Percentiles rank a stretch among this genome's conserved stretches.
Conservation (phyloP, 2,797 vertebrate genomes). For the Ibycter americanus region DNA sequence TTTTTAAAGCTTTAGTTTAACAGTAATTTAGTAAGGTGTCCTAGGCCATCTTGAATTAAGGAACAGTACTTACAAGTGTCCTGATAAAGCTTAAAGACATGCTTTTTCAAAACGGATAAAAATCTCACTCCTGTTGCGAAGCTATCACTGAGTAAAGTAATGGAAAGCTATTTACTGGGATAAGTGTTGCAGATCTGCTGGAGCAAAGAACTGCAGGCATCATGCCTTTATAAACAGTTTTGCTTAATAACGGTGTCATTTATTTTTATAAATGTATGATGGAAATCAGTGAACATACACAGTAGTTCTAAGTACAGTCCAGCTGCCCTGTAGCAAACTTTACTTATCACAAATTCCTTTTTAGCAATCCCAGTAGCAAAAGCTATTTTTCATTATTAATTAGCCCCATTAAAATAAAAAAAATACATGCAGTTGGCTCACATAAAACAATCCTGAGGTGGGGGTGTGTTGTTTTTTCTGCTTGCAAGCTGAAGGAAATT, state of each 20-base stretch:
- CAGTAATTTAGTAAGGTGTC: not conserved
- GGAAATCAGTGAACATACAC: not conserved
- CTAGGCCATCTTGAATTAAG: not conserved
- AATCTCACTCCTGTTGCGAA: not conserved
- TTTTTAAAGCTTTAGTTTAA: not conserved
- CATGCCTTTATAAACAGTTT: not conserved
- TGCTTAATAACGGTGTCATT: not conserved
- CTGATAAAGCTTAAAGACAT: not conserved
- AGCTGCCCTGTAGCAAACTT: not conserved
- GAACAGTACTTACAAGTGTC: not conserved
- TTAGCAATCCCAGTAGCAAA: not conserved
- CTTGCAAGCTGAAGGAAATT: not conserved
- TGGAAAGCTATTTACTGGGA: not conserved
- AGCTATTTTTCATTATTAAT: constrained; percentile 9
- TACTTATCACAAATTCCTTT: not conserved
- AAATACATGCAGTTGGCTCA: not conserved
- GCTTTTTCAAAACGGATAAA: not conserved
- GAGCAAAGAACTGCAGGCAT: not conserved
- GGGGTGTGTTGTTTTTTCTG: not conserved
- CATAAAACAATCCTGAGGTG: not conserved
- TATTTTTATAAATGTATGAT: not conserved
- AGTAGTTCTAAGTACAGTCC: not conserved
- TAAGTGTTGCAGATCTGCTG: not conserved
- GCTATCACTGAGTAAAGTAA: not conserved
- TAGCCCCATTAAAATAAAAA: not conserved